Evolutionary conservation across 2,888 invertebrate species (phyloP).

Genomic region (Oscheius sp.): DNA sequence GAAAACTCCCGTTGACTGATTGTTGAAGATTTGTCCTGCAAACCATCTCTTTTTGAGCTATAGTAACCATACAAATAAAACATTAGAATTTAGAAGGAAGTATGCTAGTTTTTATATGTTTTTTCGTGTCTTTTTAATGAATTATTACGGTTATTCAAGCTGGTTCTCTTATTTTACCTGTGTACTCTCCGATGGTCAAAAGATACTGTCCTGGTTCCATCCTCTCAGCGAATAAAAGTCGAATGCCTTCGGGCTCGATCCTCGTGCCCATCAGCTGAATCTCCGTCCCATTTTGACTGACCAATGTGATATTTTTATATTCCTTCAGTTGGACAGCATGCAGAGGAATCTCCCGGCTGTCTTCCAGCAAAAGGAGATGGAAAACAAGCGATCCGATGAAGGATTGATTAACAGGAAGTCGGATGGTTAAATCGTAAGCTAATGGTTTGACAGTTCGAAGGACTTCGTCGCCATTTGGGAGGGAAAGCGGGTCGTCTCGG

Average conservation of each 20-base stretch:
- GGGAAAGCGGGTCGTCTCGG: slow-evolving; percentile 2
- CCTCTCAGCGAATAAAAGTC: slow-evolving; percentile 1
- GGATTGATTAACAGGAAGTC: slow-evolving; percentile 43
- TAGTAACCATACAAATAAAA: not conserved
- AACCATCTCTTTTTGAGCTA: not conserved
- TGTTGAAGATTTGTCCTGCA: not conserved
- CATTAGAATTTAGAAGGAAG: not conserved
- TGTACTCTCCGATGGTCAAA: slow-evolving; percentile 47
- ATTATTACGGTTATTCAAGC: not conserved
- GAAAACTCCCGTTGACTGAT: slow-evolving; percentile 1
- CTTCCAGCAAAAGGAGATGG: slow-evolving; percentile 39
- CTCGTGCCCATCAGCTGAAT: slow-evolving; percentile 39
- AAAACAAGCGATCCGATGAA: slow-evolving; percentile 48
- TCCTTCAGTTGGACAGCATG: slow-evolving; percentile 41
- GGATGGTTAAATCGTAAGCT: slow-evolving; percentile 47
- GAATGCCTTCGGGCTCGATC: slow-evolving; percentile 26
- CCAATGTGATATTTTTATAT: slow-evolving; percentile 51
- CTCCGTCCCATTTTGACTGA: slow-evolving; percentile 38
- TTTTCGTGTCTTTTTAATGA: not conserved
- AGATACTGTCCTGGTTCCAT: slow-evolving; percentile 43
- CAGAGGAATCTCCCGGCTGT: slow-evolving; percentile 39
- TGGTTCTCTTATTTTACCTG: slow-evolving; percentile 11
- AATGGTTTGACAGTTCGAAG: slow-evolving; percentile 30
- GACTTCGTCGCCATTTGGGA: slow-evolving; percentile 5
- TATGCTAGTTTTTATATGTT: not conserved